Conservation (phyloP, 2,888 invertebrate species). For the Clitarchus hookeri region DNA sequence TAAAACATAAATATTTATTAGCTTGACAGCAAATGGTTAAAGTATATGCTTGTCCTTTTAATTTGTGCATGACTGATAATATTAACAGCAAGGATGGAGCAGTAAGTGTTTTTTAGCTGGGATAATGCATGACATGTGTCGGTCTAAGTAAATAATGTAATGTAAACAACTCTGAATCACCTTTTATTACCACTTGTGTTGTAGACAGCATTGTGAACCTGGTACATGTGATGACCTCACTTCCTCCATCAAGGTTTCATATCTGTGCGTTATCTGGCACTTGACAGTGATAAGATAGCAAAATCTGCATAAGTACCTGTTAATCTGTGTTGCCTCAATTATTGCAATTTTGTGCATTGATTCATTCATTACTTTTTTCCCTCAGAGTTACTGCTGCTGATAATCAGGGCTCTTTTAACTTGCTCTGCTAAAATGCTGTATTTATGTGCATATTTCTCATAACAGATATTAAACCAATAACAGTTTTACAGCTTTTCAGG, state of each 20-base stretch:
- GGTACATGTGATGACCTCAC: neutral
- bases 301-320: neutral
- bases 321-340: neutral
- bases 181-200: neutral
- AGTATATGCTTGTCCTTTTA: too few species aligned
- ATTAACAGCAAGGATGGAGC: too few species aligned
- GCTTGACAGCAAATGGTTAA: too few species aligned
- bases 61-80: too few species aligned
- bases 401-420: neutral
- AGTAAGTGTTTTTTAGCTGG: too few species aligned
- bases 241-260: too few species aligned
- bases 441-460: neutral
- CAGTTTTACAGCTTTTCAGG: neutral
- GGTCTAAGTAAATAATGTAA: neutral
- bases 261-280: neutral
- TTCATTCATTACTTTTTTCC: neutral
- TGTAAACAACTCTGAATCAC: neutral
- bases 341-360: neutral
- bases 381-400: neutral
- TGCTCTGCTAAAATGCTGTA: neutral
- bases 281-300: neutral
- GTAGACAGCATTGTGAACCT: neutral
- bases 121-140: too few species aligned
- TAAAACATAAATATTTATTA: too few species aligned
- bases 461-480: too few species aligned